A percentile compares a stretch with the other conserved stretches of the same genome.
Evolutionary conservation across 2,888 invertebrate species (phyloP).

Genomic region (Aspidiotus destructor): DNA sequence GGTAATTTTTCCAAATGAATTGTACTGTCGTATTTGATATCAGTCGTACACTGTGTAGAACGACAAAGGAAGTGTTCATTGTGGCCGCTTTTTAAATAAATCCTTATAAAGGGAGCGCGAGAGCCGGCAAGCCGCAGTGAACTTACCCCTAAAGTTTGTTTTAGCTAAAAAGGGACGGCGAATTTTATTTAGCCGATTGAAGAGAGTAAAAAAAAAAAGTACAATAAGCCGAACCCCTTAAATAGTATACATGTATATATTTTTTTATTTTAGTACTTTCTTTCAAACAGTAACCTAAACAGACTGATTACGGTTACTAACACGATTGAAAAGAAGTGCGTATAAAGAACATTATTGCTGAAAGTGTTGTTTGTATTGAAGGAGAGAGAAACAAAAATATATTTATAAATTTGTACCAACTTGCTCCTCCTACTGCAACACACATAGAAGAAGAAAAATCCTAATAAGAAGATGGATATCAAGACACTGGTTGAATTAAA

Average conservation of each 20-base stretch:
- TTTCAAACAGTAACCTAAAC: neutral
- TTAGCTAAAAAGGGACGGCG: neutral
- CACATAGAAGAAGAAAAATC: too few species aligned
- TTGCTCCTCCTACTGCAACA: too few species aligned
- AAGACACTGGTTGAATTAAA: too few species aligned
- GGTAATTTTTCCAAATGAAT: slow-evolving; percentile 4
- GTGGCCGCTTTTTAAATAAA: neutral
- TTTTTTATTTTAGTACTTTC: neutral
- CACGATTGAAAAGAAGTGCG: too few species aligned
- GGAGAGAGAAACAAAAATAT: too few species aligned
- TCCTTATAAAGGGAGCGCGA: neutral
- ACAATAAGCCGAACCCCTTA: slow-evolving; percentile 2
- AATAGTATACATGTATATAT: neutral
- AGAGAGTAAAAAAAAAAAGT: neutral
- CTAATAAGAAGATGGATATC: too few species aligned
- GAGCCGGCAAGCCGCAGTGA: neutral
- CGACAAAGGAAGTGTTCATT: neutral
- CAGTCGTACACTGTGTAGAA: neutral
- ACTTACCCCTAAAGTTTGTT: slow-evolving; percentile 1
- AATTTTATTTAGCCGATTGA: slow-evolving; percentile 2
- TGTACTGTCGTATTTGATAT: neutral
- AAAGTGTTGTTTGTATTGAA: too few species aligned
- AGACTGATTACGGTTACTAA: neutral
- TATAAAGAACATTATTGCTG: too few species aligned
- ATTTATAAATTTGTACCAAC: too few species aligned